phyloP scores from a whole-genome alignment of 2,888 invertebrate species.

The Pterostichus madidus region DNA sequence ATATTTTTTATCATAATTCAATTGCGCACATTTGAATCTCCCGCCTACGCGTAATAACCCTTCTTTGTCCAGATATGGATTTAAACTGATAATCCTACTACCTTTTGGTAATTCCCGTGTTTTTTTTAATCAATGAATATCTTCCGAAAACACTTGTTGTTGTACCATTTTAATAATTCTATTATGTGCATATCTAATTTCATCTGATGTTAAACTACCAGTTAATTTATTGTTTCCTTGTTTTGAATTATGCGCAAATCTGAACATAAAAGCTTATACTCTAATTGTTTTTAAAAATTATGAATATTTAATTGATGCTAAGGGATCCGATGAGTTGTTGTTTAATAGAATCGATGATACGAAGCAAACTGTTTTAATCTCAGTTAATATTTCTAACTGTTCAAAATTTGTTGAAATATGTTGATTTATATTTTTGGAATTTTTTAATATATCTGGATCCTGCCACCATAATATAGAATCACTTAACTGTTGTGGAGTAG shows the following conservation, averaged over 20 bases:
- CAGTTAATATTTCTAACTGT: background rate
- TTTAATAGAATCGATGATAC: background rate
- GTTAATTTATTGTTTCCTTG: background rate
- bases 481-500: background rate
- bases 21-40: background rate
- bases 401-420: background rate
- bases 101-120: background rate
- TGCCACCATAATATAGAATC: conserved; percentile 18
- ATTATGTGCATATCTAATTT: conserved; percentile 1
- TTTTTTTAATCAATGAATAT: conserved; percentile 12
- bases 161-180: background rate
- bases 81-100: background rate
- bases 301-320: conserved; percentile 7
- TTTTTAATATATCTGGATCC: conserved; percentile 1
- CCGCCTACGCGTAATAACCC: conserved; percentile 23
- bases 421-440: no score
- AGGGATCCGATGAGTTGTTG: background rate
- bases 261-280: no score
- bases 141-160: background rate
- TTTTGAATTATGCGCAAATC: background rate
- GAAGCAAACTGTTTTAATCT: conserved; percentile 17
- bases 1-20: background rate
- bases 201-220: background rate
- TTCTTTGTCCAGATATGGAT: conserved; percentile 32
- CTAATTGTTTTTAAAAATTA: background rate